phyloP scores from a whole-genome alignment of 2,888 invertebrate genomes.

The Zygaena filipendulae region DNA sequence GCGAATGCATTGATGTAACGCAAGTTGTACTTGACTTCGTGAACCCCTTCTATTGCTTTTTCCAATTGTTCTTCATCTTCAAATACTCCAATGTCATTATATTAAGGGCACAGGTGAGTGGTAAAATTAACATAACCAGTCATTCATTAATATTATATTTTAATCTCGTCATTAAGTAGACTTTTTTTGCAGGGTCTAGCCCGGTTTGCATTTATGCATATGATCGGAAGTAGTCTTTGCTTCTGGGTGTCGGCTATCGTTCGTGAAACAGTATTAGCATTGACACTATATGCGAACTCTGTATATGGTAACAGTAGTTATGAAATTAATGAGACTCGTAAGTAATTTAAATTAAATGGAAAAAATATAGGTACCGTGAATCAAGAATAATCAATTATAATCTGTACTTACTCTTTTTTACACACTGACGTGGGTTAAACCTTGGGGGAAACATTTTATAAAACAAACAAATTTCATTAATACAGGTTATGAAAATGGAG shows the following conservation, averaged over 20 bases:
- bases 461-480: no score
- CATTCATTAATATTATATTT: no score
- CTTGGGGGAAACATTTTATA: no score
- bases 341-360: no score
- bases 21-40: constrained; percentile 74
- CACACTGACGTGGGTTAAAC: no score
- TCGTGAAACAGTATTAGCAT: constrained; percentile 76
- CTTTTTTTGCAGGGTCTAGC: constrained; percentile 67
- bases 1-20: constrained; percentile 70
- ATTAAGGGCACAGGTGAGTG: constrained; percentile 42
- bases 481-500: no score
- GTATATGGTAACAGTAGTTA: constrained; percentile 25
- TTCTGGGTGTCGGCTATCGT: constrained; percentile 84
- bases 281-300: constrained; percentile 58
- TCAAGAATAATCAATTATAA: no score
- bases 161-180: no score
- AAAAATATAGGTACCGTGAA: no score
- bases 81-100: constrained; percentile 83
- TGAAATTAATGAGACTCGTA: constrained; percentile 2
- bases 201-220: constrained; percentile 81
- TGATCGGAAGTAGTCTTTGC: constrained; percentile 81
- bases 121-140: no score
- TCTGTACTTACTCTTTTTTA: no score
- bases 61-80: constrained; percentile 82
- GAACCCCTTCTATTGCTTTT: constrained; percentile 78